These are phyloP conservation scores for Scatophagus argus DNA, from an alignment of 2,113 vertebrate genomes.

Conservation along the genomic window DNA sequence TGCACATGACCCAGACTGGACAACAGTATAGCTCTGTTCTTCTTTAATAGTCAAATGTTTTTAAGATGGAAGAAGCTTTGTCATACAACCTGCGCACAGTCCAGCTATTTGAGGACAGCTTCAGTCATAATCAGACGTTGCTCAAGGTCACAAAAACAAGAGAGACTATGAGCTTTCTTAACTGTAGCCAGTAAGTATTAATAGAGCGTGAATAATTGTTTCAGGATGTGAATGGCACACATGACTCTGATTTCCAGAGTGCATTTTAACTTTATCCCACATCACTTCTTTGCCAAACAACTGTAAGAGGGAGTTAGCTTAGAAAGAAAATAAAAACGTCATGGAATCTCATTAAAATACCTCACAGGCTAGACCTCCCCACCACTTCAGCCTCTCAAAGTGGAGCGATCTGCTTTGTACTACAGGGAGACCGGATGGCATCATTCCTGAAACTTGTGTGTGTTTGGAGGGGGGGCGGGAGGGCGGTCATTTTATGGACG, in stretches of 20 bases:
- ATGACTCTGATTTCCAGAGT: constrained; percentile 3
- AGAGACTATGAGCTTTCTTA: not conserved
- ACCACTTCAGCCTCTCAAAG: constrained; percentile 48
- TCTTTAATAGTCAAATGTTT: too few relatives aligned
- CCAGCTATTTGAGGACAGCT: too few relatives aligned
- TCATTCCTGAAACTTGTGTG: constrained; percentile 29
- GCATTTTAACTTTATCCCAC: constrained; percentile 22
- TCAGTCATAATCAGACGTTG: not conserved
- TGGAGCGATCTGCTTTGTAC: constrained; percentile 52
- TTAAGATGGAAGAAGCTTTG: too few relatives aligned
- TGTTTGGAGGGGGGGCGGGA: not conserved
- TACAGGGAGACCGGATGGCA: constrained; percentile 29
- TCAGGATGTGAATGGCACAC: constrained; percentile 4
- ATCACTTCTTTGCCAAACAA: constrained; percentile 15
- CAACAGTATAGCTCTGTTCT: too few relatives aligned
- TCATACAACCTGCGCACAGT: too few relatives aligned
- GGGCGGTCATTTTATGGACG: constrained; percentile 42
- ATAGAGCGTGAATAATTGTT: not conserved
- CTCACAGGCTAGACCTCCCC: constrained; percentile 52
- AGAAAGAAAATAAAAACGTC: constrained; percentile 47
- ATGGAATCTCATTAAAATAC: constrained; percentile 79
- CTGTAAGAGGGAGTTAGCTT: constrained; percentile 44
- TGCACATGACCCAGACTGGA: constrained; percentile 18
- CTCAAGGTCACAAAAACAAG: not conserved
- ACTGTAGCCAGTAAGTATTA: not conserved